Evolutionary conservation across 2,797 vertebrate genomes (phyloP).

Genomic region (Nannoperca obscura): DNA sequence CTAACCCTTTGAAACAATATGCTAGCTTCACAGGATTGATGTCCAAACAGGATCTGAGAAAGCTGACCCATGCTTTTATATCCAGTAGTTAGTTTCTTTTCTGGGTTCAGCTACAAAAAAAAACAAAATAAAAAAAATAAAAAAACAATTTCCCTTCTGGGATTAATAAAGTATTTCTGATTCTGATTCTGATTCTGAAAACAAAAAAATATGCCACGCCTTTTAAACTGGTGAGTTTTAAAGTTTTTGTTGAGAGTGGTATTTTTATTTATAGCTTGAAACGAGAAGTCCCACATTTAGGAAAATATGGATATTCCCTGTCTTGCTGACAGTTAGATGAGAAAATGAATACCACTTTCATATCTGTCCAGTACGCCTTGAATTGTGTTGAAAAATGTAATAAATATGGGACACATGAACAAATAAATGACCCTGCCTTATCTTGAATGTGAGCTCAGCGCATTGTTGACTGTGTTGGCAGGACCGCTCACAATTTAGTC

Average conservation of each 20-base stretch:
- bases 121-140: too few relatives aligned
- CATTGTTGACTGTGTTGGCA: slow-evolving; percentile 11
- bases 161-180: too few relatives aligned
- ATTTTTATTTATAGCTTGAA: background rate
- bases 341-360: background rate
- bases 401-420: background rate
- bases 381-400: background rate
- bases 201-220: background rate
- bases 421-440: background rate
- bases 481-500: slow-evolving; percentile 14
- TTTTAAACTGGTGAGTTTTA: background rate
- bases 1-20: slow-evolving; percentile 12
- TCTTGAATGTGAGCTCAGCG: background rate
- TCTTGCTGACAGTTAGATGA: background rate
- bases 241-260: background rate
- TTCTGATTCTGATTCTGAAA: too few relatives aligned
- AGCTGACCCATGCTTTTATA: slow-evolving; percentile 19
- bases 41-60: slow-evolving; percentile 18
- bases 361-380: background rate
- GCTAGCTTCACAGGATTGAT: background rate
- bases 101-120: background rate
- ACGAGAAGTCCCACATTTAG: background rate
- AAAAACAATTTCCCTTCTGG: too few relatives aligned
- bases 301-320: background rate
- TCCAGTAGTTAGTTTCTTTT: background rate